phyloP scores from a whole-genome alignment of 64 coral and sea anemone species.

The Orbicella faveolata region DNA sequence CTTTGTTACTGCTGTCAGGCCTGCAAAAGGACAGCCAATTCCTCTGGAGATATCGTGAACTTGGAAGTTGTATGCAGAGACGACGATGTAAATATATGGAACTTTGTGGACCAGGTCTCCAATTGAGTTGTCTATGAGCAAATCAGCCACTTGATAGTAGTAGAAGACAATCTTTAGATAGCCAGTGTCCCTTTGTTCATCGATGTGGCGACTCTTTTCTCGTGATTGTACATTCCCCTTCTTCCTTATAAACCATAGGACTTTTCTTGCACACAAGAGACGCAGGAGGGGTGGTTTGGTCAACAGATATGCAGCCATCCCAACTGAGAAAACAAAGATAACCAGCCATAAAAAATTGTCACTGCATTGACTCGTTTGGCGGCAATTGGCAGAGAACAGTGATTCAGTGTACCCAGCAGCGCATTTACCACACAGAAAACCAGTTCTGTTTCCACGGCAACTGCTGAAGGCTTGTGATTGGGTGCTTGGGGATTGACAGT shows the following conservation, averaged over 20 bases:
- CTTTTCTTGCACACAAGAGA: background rate
- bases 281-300: slow-evolving; percentile 40
- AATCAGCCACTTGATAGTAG: slow-evolving; percentile 74
- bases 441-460: slow-evolving; percentile 60
- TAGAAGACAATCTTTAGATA: slow-evolving; percentile 78
- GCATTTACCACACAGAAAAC: slow-evolving; percentile 61
- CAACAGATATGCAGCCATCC: slow-evolving; percentile 48
- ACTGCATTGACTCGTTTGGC: slow-evolving; percentile 17
- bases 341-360: slow-evolving; percentile 48
- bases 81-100: background rate
- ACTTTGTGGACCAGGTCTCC: slow-evolving; percentile 7
- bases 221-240: background rate
- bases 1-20: slow-evolving; percentile 79
- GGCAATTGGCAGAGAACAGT: slow-evolving; percentile 43
- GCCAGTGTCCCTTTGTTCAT: slow-evolving; percentile 13
- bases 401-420: slow-evolving; percentile 51
- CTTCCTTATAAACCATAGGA: slow-evolving; percentile 51
- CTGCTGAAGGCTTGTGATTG: slow-evolving; percentile 32
- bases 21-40: slow-evolving; percentile 72
- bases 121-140: slow-evolving; percentile 26
- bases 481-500: slow-evolving; percentile 28
- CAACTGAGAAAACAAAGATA: slow-evolving; percentile 1
- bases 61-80: slow-evolving; percentile 65
- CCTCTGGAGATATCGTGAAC: slow-evolving; percentile 9
- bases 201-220: background rate